Percentiles rank a stretch among this genome's conserved stretches.
These are phyloP conservation scores for Mactromeris polynyma DNA, from an alignment of 2,888 invertebrate genomes.

Conservation along the genomic window DNA sequence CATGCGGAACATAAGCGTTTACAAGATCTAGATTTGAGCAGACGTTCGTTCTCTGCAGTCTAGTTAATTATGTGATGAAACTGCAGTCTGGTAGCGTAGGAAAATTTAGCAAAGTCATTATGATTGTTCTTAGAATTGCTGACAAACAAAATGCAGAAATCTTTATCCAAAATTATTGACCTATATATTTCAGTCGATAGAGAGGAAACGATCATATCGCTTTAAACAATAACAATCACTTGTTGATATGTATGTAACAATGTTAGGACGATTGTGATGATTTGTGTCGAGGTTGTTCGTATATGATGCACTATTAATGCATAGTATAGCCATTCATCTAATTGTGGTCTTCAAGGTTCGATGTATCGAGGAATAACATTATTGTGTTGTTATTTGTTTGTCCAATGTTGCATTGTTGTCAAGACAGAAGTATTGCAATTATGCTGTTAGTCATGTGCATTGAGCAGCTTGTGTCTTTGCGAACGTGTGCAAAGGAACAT, in stretches of 20 bases:
- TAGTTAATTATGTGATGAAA: background rate
- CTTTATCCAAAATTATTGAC: background rate
- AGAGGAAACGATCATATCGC: background rate
- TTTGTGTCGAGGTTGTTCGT: too few species aligned
- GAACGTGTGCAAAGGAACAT: background rate
- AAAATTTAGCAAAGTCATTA: slow-evolving; percentile 15
- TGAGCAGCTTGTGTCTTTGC: background rate
- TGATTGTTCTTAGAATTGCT: background rate
- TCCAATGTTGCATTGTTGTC: too few species aligned
- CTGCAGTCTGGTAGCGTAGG: background rate
- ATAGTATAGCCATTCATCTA: too few species aligned
- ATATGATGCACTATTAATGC: too few species aligned
- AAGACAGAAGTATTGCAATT: background rate
- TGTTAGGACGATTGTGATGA: too few species aligned
- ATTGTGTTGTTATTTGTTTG: too few species aligned
- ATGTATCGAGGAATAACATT: too few species aligned
- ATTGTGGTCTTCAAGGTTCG: too few species aligned
- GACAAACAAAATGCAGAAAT: background rate
- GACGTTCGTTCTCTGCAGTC: slow-evolving; percentile 1
- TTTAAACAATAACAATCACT: background rate
- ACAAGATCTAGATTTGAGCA: slow-evolving; percentile 5
- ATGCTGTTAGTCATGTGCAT: background rate
- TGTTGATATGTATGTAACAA: too few species aligned
- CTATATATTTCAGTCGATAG: background rate
- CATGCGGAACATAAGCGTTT: background rate